Base-by-base conservation (phyloP, 1,140 invertebrate species). In the Paraescarpia echinospica region DNA sequence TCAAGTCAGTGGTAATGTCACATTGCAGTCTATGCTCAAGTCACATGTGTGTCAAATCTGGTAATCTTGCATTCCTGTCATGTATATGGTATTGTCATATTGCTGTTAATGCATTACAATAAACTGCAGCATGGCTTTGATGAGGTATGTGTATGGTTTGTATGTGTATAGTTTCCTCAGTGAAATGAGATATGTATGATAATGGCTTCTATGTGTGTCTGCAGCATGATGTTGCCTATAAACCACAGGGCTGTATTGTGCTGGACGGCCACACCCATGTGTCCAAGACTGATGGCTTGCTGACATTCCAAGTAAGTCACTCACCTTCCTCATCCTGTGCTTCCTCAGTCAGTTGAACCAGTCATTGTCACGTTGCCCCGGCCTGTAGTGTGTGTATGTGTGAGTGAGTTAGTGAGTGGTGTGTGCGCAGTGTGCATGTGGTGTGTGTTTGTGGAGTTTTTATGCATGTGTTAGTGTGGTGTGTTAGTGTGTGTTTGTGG, bases 211-310 rank as follows among this genome's bases (percentile, higher is more conserved):
- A 48, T 91, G 9, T 91, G 12, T 33, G 34, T 51, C 33, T 95
- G 89, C 97, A 99, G 96, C 98, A 98, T 95, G 98, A 99, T 95
- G 97, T 98, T 27, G 98, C 97, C 95, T 96, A 98, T 1, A 99
- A 99, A 96, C 98, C 98, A 33, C 98, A 98, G 96, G 98, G 98
- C 0, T 98, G 98, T 96, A 98, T 99, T 93, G 96, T 97, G 18
- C 96, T 99, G 92, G 98, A 99, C 95, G 98, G 99, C 95, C 97
- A 98, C 22, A 99, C 98, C 96, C 97, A 98, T 95, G 98, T 99
- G 94, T 98, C 97, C 51, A 96, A 98, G 94, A 98, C 98, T 34
- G 98, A 99, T 90, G 98, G 98, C 14, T 98, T 98, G 1, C 98
- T 98, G 34, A 99, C 98, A 2, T 99, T 99, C 96, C 98, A 99